Evolutionary conservation across 2,797 vertebrate species (phyloP).

Genomic region (Danio aesculapii): DNA sequence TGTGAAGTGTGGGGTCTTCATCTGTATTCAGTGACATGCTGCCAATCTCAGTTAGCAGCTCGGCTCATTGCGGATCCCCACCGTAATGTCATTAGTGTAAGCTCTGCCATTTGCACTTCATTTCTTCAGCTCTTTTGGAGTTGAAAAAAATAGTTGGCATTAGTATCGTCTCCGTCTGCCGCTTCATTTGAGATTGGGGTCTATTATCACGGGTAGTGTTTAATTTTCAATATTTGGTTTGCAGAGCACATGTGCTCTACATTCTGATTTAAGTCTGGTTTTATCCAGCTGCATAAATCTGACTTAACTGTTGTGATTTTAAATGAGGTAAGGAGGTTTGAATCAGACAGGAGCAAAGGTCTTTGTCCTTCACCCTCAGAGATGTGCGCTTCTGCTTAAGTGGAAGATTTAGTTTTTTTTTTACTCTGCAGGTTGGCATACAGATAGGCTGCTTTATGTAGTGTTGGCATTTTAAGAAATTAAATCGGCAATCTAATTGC

Average conservation of each 20-base stretch:
- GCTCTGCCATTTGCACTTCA: slow-evolving; percentile 26
- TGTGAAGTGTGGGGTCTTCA: slow-evolving; percentile 22
- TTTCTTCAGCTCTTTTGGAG: slow-evolving; percentile 29
- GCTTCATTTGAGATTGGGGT: not conserved
- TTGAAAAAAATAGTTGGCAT: slow-evolving; percentile 26
- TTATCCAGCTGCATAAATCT: not conserved
- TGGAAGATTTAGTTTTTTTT: slow-evolving; percentile 14
- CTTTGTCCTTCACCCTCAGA: not conserved
- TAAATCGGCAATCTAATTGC: slow-evolving; percentile 9
- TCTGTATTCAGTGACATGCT: slow-evolving; percentile 48
- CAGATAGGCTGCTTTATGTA: slow-evolving; percentile 4
- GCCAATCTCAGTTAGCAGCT: slow-evolving; percentile 33
- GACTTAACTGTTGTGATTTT: slow-evolving; percentile 2
- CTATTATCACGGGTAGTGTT: slow-evolving; percentile 9
- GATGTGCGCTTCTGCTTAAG: not conserved
- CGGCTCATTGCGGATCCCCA: slow-evolving; percentile 36
- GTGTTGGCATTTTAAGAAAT: slow-evolving; percentile 29
- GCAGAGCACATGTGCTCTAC: not conserved
- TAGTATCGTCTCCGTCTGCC: slow-evolving; percentile 17
- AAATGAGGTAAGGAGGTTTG: slow-evolving; percentile 7
- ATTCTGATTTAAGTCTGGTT: not conserved
- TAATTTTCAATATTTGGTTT: slow-evolving; percentile 10
- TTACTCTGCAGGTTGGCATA: not conserved
- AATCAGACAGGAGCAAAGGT: not conserved
- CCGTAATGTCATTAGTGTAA: slow-evolving; percentile 41